Percentiles rank a stretch among this genome's conserved stretches.
Conservation (phyloP, 2,113 vertebrate species). For the Donacobius atricapilla region DNA sequence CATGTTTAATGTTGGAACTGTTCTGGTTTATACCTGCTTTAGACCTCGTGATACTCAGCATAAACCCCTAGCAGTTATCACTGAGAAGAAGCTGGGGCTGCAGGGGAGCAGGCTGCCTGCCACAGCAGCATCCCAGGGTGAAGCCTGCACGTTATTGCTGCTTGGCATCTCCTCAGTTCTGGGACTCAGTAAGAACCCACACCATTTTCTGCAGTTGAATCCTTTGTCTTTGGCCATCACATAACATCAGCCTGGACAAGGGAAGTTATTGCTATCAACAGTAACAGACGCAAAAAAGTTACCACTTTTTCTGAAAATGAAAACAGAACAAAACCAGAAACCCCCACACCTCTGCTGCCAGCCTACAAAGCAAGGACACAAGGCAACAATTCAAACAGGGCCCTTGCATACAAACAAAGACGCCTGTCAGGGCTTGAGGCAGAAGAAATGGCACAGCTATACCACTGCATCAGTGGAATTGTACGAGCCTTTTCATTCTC, state of each 20-base stretch:
- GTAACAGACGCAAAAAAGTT: neutral
- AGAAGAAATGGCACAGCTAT: conserved; percentile 16
- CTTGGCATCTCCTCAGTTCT: neutral
- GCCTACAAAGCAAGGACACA: neutral
- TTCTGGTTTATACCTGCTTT: neutral
- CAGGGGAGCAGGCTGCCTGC: neutral
- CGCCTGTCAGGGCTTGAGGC: neutral
- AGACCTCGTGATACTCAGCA: neutral
- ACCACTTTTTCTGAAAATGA: neutral
- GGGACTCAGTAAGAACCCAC: neutral
- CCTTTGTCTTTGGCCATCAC: neutral
- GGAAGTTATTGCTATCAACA: neutral
- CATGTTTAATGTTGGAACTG: neutral
- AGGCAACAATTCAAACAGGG: neutral
- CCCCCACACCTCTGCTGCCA: neutral
- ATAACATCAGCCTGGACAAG: neutral
- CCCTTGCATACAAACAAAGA: neutral
- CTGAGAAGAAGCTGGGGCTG: neutral
- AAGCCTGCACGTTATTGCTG: neutral
- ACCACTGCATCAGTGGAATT: neutral
- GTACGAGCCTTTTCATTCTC: neutral
- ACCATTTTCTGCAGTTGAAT: neutral
- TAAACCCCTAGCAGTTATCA: neutral
- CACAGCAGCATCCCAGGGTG: neutral
- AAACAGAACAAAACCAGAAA: neutral